Percentiles rank a stretch among this genome's conserved stretches.
Conservation (phyloP, 2,888 invertebrate genomes). For the Entomobrya multifasciata region DNA sequence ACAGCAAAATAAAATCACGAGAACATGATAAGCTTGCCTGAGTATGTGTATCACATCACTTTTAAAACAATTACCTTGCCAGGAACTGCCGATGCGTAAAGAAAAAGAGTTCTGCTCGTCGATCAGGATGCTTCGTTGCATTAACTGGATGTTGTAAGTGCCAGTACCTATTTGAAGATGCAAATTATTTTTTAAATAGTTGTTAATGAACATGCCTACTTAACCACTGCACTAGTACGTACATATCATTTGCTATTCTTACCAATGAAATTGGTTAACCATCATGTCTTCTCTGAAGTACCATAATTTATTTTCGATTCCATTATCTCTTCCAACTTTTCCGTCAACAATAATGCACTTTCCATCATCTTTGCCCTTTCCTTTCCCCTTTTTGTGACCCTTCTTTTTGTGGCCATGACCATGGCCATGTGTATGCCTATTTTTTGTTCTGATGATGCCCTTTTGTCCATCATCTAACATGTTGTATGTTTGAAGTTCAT, state of each 20-base stretch:
- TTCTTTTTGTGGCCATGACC: constrained; percentile 13
- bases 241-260: too few relatives aligned
- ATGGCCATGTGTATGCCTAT: constrained; percentile 11
- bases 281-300: constrained; percentile 66
- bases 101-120: constrained; percentile 64
- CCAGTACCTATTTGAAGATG: constrained; percentile 36
- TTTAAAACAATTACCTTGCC: constrained; percentile 44
- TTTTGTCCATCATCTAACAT: not conserved
- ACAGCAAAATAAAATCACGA: not conserved
- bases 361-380: constrained; percentile 39
- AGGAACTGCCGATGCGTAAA: constrained; percentile 59
- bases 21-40: constrained; percentile 34
- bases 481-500: too few relatives aligned
- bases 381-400: constrained; percentile 35
- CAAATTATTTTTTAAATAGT: not conserved
- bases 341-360: constrained; percentile 60
- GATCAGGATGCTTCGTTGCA: constrained; percentile 63
- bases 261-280: constrained; percentile 70
- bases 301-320: constrained; percentile 63
- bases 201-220: too few relatives aligned
- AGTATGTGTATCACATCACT: constrained; percentile 18
- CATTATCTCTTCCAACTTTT: constrained; percentile 57
- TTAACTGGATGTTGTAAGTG: constrained; percentile 35
- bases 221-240: not conserved
- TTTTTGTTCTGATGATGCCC: too few relatives aligned